Conservation (phyloP, 2,888 invertebrate genomes). For the Diaperis boleti region DNA sequence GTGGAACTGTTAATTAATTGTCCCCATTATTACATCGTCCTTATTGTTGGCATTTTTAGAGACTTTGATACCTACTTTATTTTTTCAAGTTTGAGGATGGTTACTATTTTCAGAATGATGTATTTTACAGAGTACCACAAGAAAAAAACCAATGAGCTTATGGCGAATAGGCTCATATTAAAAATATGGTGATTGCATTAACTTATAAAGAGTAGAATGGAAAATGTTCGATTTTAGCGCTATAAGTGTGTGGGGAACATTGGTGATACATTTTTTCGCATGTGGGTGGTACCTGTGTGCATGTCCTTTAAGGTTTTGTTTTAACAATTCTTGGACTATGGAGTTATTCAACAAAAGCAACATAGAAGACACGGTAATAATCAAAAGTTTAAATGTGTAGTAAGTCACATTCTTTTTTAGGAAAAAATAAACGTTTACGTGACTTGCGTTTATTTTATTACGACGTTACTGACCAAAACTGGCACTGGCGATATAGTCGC, state of each 20-base stretch:
- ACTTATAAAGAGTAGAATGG: neutral
- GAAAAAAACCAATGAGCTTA: slow-evolving; percentile 62
- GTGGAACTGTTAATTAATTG: slow-evolving; percentile 67
- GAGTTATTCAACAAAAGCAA: neutral
- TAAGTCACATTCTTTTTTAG: slow-evolving; percentile 22
- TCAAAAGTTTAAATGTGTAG: neutral
- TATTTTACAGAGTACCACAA: slow-evolving; percentile 67
- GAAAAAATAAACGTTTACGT: slow-evolving; percentile 27
- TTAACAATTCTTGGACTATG: slow-evolving; percentile 44
- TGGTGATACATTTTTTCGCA: slow-evolving; percentile 46
- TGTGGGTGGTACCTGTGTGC: slow-evolving; percentile 49
- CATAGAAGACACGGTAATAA: neutral
- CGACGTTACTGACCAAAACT: slow-evolving; percentile 69
- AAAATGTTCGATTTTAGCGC: neutral
- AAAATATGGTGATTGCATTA: slow-evolving; percentile 64
- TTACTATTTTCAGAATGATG: slow-evolving; percentile 66
- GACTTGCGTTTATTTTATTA: slow-evolving; percentile 66
- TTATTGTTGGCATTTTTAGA: slow-evolving; percentile 53
- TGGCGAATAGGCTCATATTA: slow-evolving; percentile 64
- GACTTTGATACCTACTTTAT: slow-evolving; percentile 45
- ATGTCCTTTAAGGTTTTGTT: slow-evolving; percentile 49
- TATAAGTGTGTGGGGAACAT: slow-evolving; percentile 25
- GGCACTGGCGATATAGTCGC: slow-evolving; percentile 69
- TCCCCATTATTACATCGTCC: slow-evolving; percentile 64
- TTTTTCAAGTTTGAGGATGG: slow-evolving; percentile 65